phyloP scores from a whole-genome alignment of 1,140 invertebrate species.

The Laodelphax striatellus region DNA sequence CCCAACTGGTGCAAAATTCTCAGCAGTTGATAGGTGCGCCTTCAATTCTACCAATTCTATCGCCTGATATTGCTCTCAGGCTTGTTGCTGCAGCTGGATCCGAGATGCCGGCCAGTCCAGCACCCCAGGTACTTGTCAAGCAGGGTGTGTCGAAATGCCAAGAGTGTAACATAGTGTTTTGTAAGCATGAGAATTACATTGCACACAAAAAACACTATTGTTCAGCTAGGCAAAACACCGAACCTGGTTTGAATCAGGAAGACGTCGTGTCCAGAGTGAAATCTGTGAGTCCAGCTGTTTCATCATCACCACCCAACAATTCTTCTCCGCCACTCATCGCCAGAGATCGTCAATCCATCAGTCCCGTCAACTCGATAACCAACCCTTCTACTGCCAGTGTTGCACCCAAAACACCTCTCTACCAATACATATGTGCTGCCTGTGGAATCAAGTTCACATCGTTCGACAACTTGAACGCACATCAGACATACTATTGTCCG shows the following conservation, averaged over 20 bases:
- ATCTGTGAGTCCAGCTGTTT: constrained; percentile 15
- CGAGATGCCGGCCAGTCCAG: constrained; percentile 27
- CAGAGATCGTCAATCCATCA: constrained; percentile 14
- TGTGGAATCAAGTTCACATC: constrained; percentile 94
- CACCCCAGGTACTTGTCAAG: constrained; percentile 63
- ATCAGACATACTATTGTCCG: constrained; percentile 88
- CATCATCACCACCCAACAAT: constrained; percentile 15
- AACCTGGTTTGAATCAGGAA: constrained; percentile 29
- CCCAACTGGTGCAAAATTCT: constrained; percentile 11
- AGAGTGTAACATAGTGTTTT: constrained; percentile 95
- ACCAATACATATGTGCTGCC: constrained; percentile 76
- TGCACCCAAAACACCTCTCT: constrained; percentile 31
- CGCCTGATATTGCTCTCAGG: constrained; percentile 27
- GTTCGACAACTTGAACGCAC: constrained; percentile 82
- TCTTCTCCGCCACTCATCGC: constrained; percentile 16
- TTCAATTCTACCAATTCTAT: constrained; percentile 21
- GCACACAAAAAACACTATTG: constrained; percentile 93
- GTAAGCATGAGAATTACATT: constrained; percentile 87
- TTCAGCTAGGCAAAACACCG: constrained; percentile 46
- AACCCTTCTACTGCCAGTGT: constrained; percentile 15
- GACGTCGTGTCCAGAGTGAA: constrained; percentile 28
- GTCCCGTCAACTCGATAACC: constrained; percentile 11
- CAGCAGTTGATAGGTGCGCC: constrained; percentile 14
- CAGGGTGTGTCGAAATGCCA: constrained; percentile 81
- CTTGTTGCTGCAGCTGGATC: constrained; percentile 31